Conservation (phyloP, 1,140 invertebrate genomes). For the Drosophila sechellia region DNA sequence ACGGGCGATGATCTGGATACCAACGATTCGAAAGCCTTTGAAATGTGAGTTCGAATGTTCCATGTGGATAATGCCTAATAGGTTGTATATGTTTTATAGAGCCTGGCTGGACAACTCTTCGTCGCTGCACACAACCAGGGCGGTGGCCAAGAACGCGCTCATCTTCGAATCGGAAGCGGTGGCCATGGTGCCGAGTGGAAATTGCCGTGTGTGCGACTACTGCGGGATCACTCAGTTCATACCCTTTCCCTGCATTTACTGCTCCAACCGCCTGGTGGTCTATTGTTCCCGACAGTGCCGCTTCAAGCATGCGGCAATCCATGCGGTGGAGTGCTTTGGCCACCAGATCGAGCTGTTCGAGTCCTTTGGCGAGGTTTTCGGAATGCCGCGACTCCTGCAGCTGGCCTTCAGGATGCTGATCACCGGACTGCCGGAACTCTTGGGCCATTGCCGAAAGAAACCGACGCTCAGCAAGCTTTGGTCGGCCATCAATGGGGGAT, state of each 20-base stretch:
- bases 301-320: conserved; percentile 63
- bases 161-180: conserved; percentile 62
- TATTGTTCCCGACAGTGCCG: conserved; percentile 69
- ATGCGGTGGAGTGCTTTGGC: conserved; percentile 63
- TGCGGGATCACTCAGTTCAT: conserved; percentile 67
- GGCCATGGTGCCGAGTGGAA: conserved; percentile 64
- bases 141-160: conserved; percentile 52
- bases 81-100: conserved; percentile 3
- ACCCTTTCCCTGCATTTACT: conserved; percentile 72
- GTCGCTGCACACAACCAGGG: conserved; percentile 50
- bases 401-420: conserved; percentile 64
- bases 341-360: conserved; percentile 71
- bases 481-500: conserved; percentile 59
- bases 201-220: conserved; percentile 64
- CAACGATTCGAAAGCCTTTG: conserved; percentile 57
- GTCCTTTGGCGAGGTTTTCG: conserved; percentile 58
- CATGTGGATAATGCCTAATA: neutral
- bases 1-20: conserved; percentile 60
- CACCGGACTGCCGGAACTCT: conserved; percentile 59
- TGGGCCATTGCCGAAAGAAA: conserved; percentile 64
- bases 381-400: conserved; percentile 61
- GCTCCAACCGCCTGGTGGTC: conserved; percentile 67
- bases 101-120: conserved; percentile 65
- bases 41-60: conserved; percentile 52
- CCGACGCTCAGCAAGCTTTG: conserved; percentile 66